Conservation (phyloP, 2,797 vertebrate species). For the Rhadinocentrus ornatus region DNA sequence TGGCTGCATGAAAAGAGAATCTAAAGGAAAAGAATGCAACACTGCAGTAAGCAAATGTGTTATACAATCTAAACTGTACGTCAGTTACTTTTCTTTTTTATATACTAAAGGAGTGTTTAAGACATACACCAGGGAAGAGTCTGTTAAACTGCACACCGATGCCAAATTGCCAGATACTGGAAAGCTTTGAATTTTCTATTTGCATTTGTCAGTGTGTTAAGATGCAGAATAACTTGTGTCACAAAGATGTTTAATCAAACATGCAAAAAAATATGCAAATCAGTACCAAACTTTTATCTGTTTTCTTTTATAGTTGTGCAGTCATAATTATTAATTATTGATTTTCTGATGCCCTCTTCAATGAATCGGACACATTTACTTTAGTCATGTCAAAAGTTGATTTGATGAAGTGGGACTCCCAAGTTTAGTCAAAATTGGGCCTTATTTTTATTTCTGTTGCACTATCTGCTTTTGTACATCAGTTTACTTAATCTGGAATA, state of each 20-base stretch:
- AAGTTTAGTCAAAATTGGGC: slow-evolving; percentile 64
- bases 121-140: background rate
- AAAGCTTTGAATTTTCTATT: background rate
- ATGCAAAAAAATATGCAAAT: slow-evolving; percentile 10
- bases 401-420: slow-evolving; percentile 41
- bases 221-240: background rate
- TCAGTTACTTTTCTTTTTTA: background rate
- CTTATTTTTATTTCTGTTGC: slow-evolving; percentile 61
- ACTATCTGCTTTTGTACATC: slow-evolving; percentile 58
- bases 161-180: background rate
- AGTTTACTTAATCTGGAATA: slow-evolving; percentile 51
- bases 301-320: slow-evolving; percentile 25
- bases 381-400: slow-evolving; percentile 47
- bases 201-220: background rate
- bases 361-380: slow-evolving; percentile 50
- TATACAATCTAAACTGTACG: slow-evolving; percentile 4
- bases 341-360: slow-evolving; percentile 41
- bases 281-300: background rate
- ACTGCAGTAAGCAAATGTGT: slow-evolving; percentile 3
- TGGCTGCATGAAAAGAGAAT: background rate
- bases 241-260: background rate
- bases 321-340: background rate
- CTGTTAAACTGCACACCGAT: background rate
- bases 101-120: background rate
- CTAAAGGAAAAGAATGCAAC: background rate